phyloP scores from a whole-genome alignment of 1,140 invertebrate genomes.

The Rhopalosiphum padi region DNA sequence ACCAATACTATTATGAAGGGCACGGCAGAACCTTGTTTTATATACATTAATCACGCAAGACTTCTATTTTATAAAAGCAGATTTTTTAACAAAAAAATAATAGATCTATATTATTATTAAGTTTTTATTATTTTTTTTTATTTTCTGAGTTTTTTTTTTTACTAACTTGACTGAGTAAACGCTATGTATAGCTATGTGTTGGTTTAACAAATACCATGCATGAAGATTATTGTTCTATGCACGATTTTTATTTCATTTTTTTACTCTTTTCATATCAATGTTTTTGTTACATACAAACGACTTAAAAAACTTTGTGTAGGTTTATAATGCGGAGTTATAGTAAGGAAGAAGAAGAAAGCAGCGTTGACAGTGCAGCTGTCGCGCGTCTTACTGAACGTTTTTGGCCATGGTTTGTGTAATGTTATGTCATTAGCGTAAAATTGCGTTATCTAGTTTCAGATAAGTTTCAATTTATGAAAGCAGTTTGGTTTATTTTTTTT shows the following conservation, averaged over 20 bases:
- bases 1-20: constrained; percentile 54
- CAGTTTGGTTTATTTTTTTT: constrained; percentile 17
- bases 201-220: neutral
- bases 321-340: neutral
- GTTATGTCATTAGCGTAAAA: constrained; percentile 38
- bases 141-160: constrained; percentile 31
- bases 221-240: constrained; percentile 46
- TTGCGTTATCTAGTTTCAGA: constrained; percentile 29
- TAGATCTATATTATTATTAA: constrained; percentile 1
- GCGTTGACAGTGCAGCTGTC: constrained; percentile 46
- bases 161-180: constrained; percentile 9
- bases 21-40: constrained; percentile 47
- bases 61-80: constrained; percentile 42
- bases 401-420: constrained; percentile 12
- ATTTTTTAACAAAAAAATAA: constrained; percentile 45
- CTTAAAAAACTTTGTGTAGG: constrained; percentile 2
- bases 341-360: neutral
- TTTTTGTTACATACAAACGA: constrained; percentile 11
- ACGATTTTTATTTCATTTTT: constrained; percentile 32
- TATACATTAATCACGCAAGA: constrained; percentile 55
- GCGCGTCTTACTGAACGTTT: constrained; percentile 31
- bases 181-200: neutral
- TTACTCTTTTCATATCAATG: neutral
- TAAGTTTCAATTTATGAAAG: constrained; percentile 26
- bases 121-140: constrained; percentile 1